Conservation (phyloP, 2,888 invertebrate genomes). For the Cylloceria caligata region DNA sequence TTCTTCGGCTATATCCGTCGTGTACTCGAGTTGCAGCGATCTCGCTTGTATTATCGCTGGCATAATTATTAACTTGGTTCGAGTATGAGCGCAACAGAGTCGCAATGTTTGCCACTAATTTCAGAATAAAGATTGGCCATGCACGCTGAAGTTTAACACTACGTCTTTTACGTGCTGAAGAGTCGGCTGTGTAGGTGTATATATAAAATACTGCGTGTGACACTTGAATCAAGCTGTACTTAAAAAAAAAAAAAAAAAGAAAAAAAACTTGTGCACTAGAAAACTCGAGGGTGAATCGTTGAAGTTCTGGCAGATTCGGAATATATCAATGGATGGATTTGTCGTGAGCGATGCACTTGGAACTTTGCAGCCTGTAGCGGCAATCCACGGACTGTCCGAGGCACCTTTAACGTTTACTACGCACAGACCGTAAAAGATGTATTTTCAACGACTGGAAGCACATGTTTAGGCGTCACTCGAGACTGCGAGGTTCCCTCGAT, state of each 20-base stretch:
- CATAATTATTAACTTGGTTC: conserved; percentile 68
- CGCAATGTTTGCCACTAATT: conserved; percentile 49
- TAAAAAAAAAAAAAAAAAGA: too few species aligned
- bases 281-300: neutral
- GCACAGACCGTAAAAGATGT: conserved; percentile 49
- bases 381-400: conserved; percentile 44
- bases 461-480: conserved; percentile 64
- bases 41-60: conserved; percentile 67
- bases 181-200: neutral
- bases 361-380: neutral
- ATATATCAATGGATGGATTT: neutral
- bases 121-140: conserved; percentile 50
- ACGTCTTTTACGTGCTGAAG: conserved; percentile 8
- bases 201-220: conserved; percentile 21
- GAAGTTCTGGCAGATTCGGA: neutral
- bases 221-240: conserved; percentile 34
- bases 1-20: conserved; percentile 68
- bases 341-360: neutral
- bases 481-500: conserved; percentile 34
- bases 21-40: conserved; percentile 64
- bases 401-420: conserved; percentile 55
- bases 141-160: conserved; percentile 41
- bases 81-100: conserved; percentile 41
- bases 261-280: conserved; percentile 27
- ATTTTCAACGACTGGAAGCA: conserved; percentile 64